These are phyloP conservation scores for Pachypanchax playfairii DNA, from an alignment of 2,113 vertebrate genomes.

Conservation along the genomic window DNA sequence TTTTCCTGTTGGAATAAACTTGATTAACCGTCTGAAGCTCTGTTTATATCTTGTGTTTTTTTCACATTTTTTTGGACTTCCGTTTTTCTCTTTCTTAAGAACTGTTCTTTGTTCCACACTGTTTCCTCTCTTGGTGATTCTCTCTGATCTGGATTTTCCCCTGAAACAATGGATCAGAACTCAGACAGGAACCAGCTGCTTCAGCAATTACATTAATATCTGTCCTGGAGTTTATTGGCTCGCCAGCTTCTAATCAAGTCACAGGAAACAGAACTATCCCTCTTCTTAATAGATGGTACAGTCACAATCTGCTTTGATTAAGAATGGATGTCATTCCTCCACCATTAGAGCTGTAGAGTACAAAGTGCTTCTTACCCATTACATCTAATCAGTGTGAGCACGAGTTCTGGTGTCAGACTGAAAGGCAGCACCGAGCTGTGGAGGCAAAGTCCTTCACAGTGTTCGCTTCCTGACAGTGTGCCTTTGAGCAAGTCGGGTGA, in stretches of 20 bases:
- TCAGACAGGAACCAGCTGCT: conserved; percentile 69
- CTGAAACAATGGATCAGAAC: conserved; percentile 64
- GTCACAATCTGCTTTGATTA: conserved; percentile 28
- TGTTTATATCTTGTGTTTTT: conserved; percentile 29
- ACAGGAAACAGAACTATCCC: conserved; percentile 35
- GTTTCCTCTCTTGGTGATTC: conserved; percentile 23
- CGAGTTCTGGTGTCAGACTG: conserved; percentile 23
- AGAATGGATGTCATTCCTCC: conserved; percentile 41
- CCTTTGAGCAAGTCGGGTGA: conserved; percentile 48
- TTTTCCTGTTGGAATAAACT: no score
- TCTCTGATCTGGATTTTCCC: neutral
- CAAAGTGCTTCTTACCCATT: conserved; percentile 34
- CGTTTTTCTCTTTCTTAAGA: conserved; percentile 45
- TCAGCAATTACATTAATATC: conserved; percentile 65
- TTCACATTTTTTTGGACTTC: conserved; percentile 48
- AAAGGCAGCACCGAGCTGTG: neutral
- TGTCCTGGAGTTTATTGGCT: conserved; percentile 57
- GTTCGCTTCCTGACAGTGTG: conserved; percentile 17
- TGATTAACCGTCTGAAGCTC: neutral
- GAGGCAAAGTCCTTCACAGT: neutral
- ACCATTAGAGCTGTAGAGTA: conserved; percentile 24
- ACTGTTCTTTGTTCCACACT: conserved; percentile 39
- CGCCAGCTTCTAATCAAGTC: conserved; percentile 42
- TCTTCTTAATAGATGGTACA: conserved; percentile 19
- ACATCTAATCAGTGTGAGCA: neutral